Conservation (phyloP, 2,797 vertebrate species). For the Garrulus glandarius region DNA sequence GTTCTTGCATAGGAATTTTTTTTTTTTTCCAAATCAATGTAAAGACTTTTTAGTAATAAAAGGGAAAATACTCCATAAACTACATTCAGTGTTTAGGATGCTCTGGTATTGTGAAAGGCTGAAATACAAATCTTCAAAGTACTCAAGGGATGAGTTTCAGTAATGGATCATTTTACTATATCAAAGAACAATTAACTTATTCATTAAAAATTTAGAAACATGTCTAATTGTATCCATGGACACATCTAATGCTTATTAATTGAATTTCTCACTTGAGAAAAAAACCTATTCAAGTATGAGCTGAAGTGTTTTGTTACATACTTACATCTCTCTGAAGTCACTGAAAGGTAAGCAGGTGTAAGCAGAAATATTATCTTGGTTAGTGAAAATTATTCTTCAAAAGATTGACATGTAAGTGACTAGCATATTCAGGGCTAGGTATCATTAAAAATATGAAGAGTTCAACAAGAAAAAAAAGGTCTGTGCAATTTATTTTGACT, state of each 20-base stretch:
- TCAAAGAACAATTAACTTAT: constrained; percentile 42
- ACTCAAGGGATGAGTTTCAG: not conserved
- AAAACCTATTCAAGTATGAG: not conserved
- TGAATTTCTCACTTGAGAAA: constrained; percentile 25
- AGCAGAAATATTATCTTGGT: not conserved
- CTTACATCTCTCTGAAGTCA: not conserved
- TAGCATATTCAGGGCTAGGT: not conserved
- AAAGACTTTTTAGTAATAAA: not conserved
- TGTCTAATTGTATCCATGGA: not conserved
- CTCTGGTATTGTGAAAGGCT: not conserved
- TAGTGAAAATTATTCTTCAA: not conserved
- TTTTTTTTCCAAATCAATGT: not conserved
- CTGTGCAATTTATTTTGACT: not conserved
- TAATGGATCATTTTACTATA: not conserved
- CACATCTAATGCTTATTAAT: constrained; percentile 18
- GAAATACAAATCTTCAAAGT: not conserved
- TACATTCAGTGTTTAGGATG: not conserved
- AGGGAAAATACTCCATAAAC: not conserved
- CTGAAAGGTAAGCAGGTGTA: not conserved
- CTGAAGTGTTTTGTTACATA: constrained; percentile 5
- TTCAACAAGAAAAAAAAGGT: not conserved
- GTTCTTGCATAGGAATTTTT: not conserved
- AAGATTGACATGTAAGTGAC: not conserved
- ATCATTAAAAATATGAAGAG: not conserved
- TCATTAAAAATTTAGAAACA: constrained; percentile 41